phyloP scores from a whole-genome alignment of 1,140 invertebrate species.

The Teleogryllus occipitalis region DNA sequence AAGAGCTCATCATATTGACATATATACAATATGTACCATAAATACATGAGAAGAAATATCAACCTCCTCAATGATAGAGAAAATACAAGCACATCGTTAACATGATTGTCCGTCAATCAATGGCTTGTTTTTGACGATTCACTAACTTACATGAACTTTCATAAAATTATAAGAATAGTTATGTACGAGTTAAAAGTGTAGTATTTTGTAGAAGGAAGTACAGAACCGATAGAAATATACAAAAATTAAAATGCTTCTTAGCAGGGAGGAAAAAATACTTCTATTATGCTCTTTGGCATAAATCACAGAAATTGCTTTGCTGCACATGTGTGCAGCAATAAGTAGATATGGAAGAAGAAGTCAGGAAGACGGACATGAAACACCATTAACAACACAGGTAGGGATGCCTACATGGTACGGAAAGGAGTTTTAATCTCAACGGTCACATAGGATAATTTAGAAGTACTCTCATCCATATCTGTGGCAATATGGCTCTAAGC shows the following conservation, averaged over 20 bases:
- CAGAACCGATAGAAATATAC: too few species aligned
- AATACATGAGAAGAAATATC: background rate
- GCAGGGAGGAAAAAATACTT: too few species aligned
- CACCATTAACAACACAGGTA: background rate
- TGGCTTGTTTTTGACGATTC: background rate
- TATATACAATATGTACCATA: background rate
- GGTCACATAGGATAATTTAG: too few species aligned
- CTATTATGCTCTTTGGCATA: too few species aligned
- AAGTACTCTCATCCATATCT: too few species aligned
- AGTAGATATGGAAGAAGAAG: background rate
- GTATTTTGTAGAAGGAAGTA: too few species aligned
- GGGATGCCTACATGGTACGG: background rate
- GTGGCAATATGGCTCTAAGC: too few species aligned
- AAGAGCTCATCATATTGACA: background rate
- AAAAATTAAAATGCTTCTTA: too few species aligned
- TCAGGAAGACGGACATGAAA: background rate
- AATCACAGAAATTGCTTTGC: background rate
- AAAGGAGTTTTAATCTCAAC: too few species aligned
- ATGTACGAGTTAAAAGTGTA: too few species aligned
- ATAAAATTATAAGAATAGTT: too few species aligned
- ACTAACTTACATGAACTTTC: too few species aligned
- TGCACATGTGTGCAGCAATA: background rate
- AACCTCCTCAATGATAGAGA: background rate
- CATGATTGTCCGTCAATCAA: background rate
- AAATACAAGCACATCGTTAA: background rate